A percentile compares a stretch with the other conserved stretches of the same genome.
phyloP scores from a whole-genome alignment of 2,888 invertebrate genomes.

The Enchytraeus crypticus region DNA sequence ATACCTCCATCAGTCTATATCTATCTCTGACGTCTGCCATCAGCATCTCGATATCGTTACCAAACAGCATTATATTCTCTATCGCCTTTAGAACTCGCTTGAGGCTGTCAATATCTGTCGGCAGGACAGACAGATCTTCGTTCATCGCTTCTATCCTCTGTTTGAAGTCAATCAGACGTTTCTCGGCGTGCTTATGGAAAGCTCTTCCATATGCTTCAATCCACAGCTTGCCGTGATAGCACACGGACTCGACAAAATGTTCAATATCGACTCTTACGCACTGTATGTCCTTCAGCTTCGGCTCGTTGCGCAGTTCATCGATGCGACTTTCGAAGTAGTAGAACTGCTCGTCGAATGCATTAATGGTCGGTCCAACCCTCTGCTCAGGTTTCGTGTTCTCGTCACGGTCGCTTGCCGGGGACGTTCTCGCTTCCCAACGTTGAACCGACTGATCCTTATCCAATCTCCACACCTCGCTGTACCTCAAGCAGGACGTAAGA shows the following conservation, averaged over 20 bases:
- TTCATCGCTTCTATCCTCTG: conserved; percentile 67
- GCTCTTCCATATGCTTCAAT: conserved; percentile 64
- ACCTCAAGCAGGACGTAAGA: conserved; percentile 53
- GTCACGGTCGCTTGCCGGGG: conserved; percentile 4
- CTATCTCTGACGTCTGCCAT: conserved; percentile 67
- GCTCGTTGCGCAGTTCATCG: conserved; percentile 26
- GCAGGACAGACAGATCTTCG: conserved; percentile 54
- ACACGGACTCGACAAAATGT: conserved; percentile 63
- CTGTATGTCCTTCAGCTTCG: conserved; percentile 39
- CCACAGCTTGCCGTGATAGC: conserved; percentile 71
- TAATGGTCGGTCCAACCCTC: too few species aligned
- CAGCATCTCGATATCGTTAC: conserved; percentile 67
- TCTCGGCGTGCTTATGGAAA: conserved; percentile 60
- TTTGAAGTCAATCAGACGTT: conserved; percentile 62
- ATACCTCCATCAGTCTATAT: conserved; percentile 65
- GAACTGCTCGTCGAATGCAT: conserved; percentile 8
- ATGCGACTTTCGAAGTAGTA: conserved; percentile 4
- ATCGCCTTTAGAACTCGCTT: conserved; percentile 78
- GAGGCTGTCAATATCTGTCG: conserved; percentile 57
- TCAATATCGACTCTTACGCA: conserved; percentile 59
- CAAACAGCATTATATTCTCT: conserved; percentile 63
- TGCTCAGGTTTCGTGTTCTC: too few species aligned
- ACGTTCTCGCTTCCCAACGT: conserved; percentile 6
- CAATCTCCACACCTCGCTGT: conserved; percentile 45
- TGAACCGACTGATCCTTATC: conserved; percentile 41